phyloP scores from a whole-genome alignment of 2,797 vertebrate species.

The Halcyon chelicuti region DNA sequence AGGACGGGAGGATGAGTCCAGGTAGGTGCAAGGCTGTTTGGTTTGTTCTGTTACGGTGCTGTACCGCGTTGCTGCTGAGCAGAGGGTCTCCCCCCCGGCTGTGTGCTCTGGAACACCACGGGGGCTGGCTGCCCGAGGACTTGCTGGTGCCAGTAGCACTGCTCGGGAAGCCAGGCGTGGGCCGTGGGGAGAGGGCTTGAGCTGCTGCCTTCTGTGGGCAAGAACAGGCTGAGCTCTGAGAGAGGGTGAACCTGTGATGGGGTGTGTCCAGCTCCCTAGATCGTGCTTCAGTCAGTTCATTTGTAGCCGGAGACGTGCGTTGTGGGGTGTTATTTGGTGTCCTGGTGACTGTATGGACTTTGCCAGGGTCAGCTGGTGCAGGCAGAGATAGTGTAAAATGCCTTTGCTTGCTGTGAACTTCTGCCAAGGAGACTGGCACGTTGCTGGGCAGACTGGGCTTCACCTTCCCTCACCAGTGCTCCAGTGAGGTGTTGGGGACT shows the following conservation, averaged over 20 bases:
- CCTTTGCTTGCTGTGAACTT: constrained; percentile 10
- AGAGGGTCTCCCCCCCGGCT: neutral
- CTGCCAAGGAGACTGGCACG: neutral
- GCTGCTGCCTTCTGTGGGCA: neutral
- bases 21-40: neutral
- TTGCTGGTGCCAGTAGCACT: neutral
- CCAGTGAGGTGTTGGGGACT: too few relatives aligned
- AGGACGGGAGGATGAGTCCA: neutral
- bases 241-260: rapidly evolving
- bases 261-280: neutral
- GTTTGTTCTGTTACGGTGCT: neutral
- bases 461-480: neutral
- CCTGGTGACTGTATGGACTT: rapidly evolving
- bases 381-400: too few relatives aligned
- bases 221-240: neutral
- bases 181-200: neutral
- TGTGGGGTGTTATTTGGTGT: neutral
- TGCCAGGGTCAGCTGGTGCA: neutral
- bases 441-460: neutral
- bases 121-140: neutral
- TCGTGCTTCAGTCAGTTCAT: rapidly evolving
- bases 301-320: neutral
- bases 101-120: neutral
- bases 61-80: neutral
- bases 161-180: neutral